These are phyloP conservation scores for Frankliniella fusca DNA, from an alignment of 2,888 invertebrate genomes.

Conservation along the genomic window DNA sequence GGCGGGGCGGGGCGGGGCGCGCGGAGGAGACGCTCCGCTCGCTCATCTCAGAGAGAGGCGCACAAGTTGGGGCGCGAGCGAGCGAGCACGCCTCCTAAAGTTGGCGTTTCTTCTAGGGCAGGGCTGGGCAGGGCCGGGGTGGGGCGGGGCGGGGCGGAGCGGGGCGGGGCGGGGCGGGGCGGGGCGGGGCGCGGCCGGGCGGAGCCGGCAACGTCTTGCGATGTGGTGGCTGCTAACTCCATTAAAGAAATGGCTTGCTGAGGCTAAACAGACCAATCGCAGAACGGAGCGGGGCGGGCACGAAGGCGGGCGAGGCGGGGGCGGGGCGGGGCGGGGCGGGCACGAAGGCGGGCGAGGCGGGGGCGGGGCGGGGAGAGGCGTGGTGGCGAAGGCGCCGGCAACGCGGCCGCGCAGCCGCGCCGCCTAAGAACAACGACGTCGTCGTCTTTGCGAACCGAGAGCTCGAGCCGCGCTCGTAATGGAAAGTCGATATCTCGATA, in stretches of 20 bases:
- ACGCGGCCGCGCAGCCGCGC: too few relatives aligned
- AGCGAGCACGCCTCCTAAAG: background rate
- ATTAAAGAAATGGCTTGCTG: slow-evolving; percentile 15
- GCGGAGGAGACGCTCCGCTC: too few relatives aligned
- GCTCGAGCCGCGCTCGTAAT: background rate
- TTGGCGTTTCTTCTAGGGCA: background rate
- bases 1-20: too few relatives aligned
- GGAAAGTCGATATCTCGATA: background rate
- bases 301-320: background rate
- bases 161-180: background rate
- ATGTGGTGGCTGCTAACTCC: slow-evolving; percentile 4
- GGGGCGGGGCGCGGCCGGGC: background rate
- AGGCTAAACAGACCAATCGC: slow-evolving; percentile 2
- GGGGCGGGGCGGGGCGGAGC: too few relatives aligned
- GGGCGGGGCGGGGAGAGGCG: background rate
- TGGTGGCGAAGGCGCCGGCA: background rate
- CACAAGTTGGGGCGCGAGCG: background rate
- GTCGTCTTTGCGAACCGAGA: background rate
- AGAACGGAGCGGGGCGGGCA: background rate
- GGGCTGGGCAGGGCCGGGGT: background rate
- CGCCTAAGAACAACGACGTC: too few relatives aligned
- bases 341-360: too few relatives aligned
- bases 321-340: background rate
- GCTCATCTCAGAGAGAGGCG: background rate
- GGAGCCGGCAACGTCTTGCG: background rate